Base-by-base conservation (phyloP, 1,140 invertebrate genomes). In the Drosophila funebris region DNA sequence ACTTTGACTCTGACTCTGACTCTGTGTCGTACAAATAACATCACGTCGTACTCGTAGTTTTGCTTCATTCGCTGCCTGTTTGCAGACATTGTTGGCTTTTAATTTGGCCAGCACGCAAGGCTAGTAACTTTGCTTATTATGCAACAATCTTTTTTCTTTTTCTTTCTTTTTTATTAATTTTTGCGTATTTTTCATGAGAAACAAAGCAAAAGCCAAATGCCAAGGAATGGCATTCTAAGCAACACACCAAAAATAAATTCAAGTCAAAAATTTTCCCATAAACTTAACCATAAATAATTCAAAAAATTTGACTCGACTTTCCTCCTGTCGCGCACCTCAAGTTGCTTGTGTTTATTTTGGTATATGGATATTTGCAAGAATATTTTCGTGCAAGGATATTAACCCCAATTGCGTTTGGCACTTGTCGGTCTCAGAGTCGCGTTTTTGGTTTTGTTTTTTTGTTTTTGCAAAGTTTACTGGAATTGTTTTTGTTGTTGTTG, bases 221-320 rank as follows among this genome's bases (percentile, higher is more conserved):
- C 8, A 27, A n/a, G 31, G 44, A 46, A 64, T 60, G n/a, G n/a
- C n/a, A n/a, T 63, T 76, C 74, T 73, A 68, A 69, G 57, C 69
- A 61, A 43, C 60, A 58, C 73, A 61, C 33, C 33, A 72, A 62
- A 72, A 78, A 85, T 81, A 87, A 81, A 87, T 87, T 87, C 76
- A 71, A 88, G 83, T 88, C 79, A 79, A 88, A 72, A 88, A 78
- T 79, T 82, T 73, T 79, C 62, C 83, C 83, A 88, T 87, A 87
- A 87, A 87, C 83, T 88, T 88, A 73, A 83, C 76, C 78, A 88
- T 88, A 88, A 88, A 88, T 88, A 88, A 88, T 88, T 88, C 76
- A 88, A 79, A 88, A 82, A 76, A 88, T 78, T 61, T 43, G 46
- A 56, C 31, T 61, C 60, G 43, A 60, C 44, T 46, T 57, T 24